Evolutionary conservation across 2,797 vertebrate species (phyloP).

Genomic region (Octomys mimax): DNA sequence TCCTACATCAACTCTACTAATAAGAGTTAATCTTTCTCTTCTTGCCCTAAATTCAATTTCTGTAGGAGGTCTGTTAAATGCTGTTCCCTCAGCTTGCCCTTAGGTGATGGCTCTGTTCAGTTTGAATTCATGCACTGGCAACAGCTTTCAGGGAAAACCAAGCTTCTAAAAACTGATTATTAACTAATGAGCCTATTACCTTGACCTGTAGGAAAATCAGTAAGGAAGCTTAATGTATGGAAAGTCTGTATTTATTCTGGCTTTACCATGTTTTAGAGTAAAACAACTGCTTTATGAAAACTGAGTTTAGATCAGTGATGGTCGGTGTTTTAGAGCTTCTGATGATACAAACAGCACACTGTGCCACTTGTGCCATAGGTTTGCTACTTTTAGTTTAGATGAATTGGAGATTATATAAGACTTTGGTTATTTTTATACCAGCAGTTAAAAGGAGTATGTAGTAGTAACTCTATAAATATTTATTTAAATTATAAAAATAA

Average conservation of each 20-base stretch:
- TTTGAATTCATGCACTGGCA: conserved; percentile 21
- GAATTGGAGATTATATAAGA: background rate
- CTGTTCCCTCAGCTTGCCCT: background rate
- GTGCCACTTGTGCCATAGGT: background rate
- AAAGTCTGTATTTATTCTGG: conserved; percentile 39
- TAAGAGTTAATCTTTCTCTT: conserved; percentile 8
- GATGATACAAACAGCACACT: background rate
- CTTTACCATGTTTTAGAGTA: background rate
- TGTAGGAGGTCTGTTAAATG: background rate
- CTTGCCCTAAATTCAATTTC: background rate
- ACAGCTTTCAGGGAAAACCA: conserved; percentile 4
- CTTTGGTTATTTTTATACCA: background rate
- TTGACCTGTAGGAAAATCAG: conserved; percentile 14
- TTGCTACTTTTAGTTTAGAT: background rate
- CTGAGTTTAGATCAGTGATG: background rate
- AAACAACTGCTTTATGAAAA: conserved; percentile 15
- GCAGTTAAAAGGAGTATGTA: background rate
- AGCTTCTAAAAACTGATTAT: conserved; percentile 39
- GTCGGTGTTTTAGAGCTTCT: background rate
- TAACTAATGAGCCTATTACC: conserved; percentile 24
- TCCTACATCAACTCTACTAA: background rate
- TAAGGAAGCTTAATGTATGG: background rate
- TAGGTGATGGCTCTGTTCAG: background rate
- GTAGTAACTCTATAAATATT: background rate
- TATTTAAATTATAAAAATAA: conserved; percentile 23